phyloP scores from a whole-genome alignment of 1,140 invertebrate genomes.

The Drosophila nigrodunni region DNA sequence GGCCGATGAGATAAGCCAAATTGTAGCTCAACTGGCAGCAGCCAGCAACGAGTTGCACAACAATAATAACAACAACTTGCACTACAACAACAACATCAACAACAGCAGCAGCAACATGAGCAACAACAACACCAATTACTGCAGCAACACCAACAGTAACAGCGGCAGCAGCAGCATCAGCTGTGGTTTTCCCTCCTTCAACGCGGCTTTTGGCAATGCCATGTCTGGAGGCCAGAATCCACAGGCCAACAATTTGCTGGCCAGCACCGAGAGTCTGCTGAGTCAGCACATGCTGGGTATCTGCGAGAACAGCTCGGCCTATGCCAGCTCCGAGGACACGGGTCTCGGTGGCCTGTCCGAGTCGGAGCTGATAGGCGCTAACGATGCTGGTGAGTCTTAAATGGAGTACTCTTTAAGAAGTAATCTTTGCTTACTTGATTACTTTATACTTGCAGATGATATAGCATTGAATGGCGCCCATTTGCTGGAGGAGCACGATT shows the following conservation, averaged over 20 bases:
- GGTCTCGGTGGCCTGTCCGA: slow-evolving; percentile 86
- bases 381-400: slow-evolving; percentile 72
- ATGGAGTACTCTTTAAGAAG: background rate
- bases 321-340: slow-evolving; percentile 87
- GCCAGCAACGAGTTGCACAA: slow-evolving; percentile 39
- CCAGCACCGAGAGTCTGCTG: slow-evolving; percentile 67
- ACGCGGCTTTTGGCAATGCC: slow-evolving; percentile 66
- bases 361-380: slow-evolving; percentile 85
- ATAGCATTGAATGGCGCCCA: slow-evolving; percentile 85
- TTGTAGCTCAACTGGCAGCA: slow-evolving; percentile 69
- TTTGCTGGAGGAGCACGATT: slow-evolving; percentile 92
- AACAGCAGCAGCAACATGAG: slow-evolving; percentile 60
- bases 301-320: slow-evolving; percentile 86
- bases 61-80: slow-evolving; percentile 67
- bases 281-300: slow-evolving; percentile 79
- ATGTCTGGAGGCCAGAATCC: slow-evolving; percentile 30
- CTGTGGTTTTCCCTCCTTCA: slow-evolving; percentile 66
- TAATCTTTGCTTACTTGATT: background rate
- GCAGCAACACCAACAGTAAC: slow-evolving; percentile 52
- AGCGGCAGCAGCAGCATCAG: slow-evolving; percentile 55
- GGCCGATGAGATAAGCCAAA: slow-evolving; percentile 73
- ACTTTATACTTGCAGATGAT: slow-evolving; percentile 63
- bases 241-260: slow-evolving; percentile 42
- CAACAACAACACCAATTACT: slow-evolving; percentile 63
- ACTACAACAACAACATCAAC: slow-evolving; percentile 52